Percentiles rank a stretch among this genome's conserved stretches.
phyloP scores from a whole-genome alignment of 2,113 vertebrate species.

The Mormyrus lacerda region DNA sequence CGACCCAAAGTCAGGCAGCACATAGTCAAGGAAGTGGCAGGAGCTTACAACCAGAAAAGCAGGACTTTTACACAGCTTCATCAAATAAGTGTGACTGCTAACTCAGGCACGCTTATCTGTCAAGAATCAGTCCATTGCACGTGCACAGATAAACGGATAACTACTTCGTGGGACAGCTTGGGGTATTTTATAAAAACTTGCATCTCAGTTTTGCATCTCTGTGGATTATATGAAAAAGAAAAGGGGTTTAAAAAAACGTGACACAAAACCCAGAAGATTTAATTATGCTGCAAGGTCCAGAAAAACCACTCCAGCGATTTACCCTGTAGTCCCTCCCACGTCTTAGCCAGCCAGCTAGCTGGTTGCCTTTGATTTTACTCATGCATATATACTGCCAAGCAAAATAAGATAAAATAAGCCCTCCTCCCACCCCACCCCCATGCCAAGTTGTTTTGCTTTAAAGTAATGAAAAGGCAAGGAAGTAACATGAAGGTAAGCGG shows the following conservation, averaged over 20 bases:
- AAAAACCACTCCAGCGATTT: neutral
- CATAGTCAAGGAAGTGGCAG: neutral
- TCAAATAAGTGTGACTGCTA: neutral
- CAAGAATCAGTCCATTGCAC: neutral
- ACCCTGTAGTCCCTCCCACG: neutral
- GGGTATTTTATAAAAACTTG: neutral
- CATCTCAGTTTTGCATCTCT: neutral
- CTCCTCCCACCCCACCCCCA: neutral
- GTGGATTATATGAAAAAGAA: neutral
- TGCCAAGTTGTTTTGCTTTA: neutral
- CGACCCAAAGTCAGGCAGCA: neutral
- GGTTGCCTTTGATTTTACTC: neutral
- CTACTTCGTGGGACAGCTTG: neutral
- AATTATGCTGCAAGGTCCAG: neutral
- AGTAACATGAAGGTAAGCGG: neutral
- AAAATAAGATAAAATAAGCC: neutral
- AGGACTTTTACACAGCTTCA: neutral
- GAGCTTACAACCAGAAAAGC: neutral
- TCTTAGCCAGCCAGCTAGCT: neutral
- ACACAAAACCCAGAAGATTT: constrained; percentile 1
- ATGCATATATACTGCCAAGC: neutral
- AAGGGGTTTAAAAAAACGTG: neutral
- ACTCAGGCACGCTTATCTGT: neutral
- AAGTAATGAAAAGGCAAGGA: neutral
- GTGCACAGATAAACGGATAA: neutral